Base-by-base conservation (phyloP, 2,888 invertebrate species). In the Agrotis clavis region DNA sequence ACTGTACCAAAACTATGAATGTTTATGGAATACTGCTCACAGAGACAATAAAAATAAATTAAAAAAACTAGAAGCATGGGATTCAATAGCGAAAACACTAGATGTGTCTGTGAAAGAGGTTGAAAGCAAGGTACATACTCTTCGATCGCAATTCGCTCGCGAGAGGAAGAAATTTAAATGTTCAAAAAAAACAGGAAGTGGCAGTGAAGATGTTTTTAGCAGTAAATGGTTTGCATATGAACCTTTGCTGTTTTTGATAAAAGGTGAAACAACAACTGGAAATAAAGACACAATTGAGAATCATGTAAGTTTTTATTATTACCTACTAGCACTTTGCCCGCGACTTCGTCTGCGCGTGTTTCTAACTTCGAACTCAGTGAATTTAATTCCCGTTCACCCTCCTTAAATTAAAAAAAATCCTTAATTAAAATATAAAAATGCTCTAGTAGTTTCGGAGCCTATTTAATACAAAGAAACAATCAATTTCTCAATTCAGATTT, bases 21-120 rank as follows among this genome's bases (percentile, higher is more conserved):
- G 57, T 57, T 57, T 57, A 41, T 57, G n/a, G 60, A 45, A 60
- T 60, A 47, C 45, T 60, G 21, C 45, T 45, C 45, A 60, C 60
- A 21, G 21, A 60, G 45, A 60, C 45, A 21, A 60, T 21, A 60
- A 60, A 41, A 59, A 59, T 59, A 57, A 48, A 48, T 48, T 48
- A 2, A 48, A 48, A 48, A 48, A 48, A 48, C 18, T 18, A 48
- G 48, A 48, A 18, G 48, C 48, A 48, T 48, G 48, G 48, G 48
- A 48, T 48, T 48, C 48, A 48, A 48, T 48, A 48, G 48, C 18
- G 48, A 48, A 48, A 48, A 48, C 48, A 48, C 48, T 48, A 48
- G 48, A 48, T 48, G 48, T 48, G 48, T 18, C 48, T 48, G 48
- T 48, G 48, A 48, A 48, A 48, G 48, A 48, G 48, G 48, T 48